Conservation (phyloP, 2,888 invertebrate species). For the Synergus gifuensis region DNA sequence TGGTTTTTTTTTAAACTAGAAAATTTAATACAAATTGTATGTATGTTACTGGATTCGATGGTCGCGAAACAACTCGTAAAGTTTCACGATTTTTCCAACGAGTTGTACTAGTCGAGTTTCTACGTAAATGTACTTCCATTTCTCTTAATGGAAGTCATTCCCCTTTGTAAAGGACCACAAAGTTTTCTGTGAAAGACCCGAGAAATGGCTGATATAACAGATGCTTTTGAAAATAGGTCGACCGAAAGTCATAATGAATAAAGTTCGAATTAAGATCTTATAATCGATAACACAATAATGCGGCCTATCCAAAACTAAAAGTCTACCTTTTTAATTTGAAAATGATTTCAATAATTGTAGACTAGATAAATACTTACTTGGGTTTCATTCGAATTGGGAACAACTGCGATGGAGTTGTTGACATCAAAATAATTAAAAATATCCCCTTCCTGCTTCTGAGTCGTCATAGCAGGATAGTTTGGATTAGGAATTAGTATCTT, state of each 20-base stretch:
- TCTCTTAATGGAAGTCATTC: constrained; percentile 29
- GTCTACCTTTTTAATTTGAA: no score
- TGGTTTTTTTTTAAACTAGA: no score
- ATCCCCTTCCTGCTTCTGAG: constrained; percentile 81
- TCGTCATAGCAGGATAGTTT: constrained; percentile 85
- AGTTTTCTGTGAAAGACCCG: not conserved
- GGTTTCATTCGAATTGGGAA: constrained; percentile 82
- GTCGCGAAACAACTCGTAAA: constrained; percentile 17
- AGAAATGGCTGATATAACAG: not conserved
- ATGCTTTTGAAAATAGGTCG: not conserved
- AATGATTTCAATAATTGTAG: not conserved
- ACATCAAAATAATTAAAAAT: constrained; percentile 80
- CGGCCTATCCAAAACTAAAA: not conserved
- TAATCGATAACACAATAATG: not conserved
- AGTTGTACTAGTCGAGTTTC: constrained; percentile 6
- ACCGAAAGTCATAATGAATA: not conserved
- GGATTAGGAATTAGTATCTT: constrained; percentile 88
- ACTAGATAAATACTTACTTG: constrained; percentile 69
- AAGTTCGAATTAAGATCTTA: not conserved
- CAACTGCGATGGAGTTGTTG: constrained; percentile 84
- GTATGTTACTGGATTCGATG: not conserved
- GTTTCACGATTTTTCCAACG: constrained; percentile 8
- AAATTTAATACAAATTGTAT: no score
- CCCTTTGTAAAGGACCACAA: constrained; percentile 11
- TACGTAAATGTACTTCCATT: constrained; percentile 2